Base-by-base conservation (phyloP, 1,140 invertebrate genomes). In the Pogonus chalceus region DNA sequence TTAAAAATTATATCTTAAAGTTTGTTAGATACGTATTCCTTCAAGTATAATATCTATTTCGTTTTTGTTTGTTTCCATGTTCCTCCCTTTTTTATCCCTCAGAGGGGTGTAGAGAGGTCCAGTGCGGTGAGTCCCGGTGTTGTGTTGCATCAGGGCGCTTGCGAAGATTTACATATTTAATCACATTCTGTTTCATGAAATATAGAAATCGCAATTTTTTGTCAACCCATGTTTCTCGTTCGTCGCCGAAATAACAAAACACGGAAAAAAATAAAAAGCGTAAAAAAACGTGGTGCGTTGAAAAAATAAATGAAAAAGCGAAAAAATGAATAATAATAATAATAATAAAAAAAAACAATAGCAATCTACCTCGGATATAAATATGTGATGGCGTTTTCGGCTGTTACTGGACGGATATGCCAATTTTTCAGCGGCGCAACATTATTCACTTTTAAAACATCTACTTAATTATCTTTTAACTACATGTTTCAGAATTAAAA, bases 11-110 rank as follows among this genome's bases (percentile, higher is more conserved):
- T n/a, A n/a, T n/a, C n/a, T n/a, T n/a, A n/a, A n/a, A n/a, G n/a
- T n/a, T n/a, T n/a, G n/a, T n/a, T n/a, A n/a, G n/a, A n/a, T n/a
- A n/a, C n/a, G n/a, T n/a, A n/a, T n/a, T n/a, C n/a, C n/a, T n/a
- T n/a, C n/a, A n/a, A 20, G 26, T n/a, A 20, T 35, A 52, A 35
- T 52, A 39, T 21, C 39, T 54, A 21, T 54, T 54, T 48, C 23
- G 10, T 14, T 24, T 14, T 54, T 24, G 21, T 20, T 31, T 50
- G 26, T 31, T 31, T 49, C n/a, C n/a, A n/a, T n/a, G n/a, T n/a
- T n/a, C n/a, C n/a, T n/a, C n/a, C n/a, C n/a, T n/a, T n/a, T n/a
- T n/a, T n/a, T n/a, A n/a, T n/a, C n/a, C n/a, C n/a, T n/a, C n/a
- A n/a, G n/a, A n/a, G n/a, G n/a, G n/a, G n/a, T n/a, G n/a, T n/a